Percentiles rank a stretch among this genome's conserved stretches.
These are phyloP conservation scores for Trichoplusia ni DNA, from an alignment of 1,140 invertebrate genomes.

Conservation along the genomic window DNA sequence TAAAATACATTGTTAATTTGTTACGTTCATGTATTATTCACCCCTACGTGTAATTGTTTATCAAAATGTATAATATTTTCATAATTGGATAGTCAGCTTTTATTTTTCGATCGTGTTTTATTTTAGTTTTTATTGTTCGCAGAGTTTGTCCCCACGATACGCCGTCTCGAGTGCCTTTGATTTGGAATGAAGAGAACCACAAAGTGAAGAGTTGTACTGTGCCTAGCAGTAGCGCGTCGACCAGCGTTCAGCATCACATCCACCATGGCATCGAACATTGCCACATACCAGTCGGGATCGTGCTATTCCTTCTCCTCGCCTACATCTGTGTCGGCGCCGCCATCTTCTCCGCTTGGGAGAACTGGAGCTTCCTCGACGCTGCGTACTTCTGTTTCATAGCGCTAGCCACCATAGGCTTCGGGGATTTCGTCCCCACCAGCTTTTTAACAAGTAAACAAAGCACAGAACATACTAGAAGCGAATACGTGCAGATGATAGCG, in stretches of 20 bases:
- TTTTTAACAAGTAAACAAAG: constrained; percentile 72
- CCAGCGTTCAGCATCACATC: constrained; percentile 59
- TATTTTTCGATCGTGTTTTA: no score
- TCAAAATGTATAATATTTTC: no score
- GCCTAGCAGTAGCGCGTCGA: constrained; percentile 59
- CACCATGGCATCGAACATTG: constrained; percentile 74
- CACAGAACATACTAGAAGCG: constrained; percentile 83
- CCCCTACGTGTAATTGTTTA: no score
- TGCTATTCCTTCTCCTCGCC: constrained; percentile 85
- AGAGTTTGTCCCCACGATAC: constrained; percentile 86
- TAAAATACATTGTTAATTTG: no score
- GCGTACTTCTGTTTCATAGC: constrained; percentile 95
- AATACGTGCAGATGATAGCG: constrained; percentile 88
- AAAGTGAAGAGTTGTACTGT: constrained; percentile 66
- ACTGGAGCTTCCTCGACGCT: constrained; percentile 91
- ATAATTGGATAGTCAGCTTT: no score
- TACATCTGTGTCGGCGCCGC: constrained; percentile 88
- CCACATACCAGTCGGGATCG: constrained; percentile 87
- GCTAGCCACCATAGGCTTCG: constrained; percentile 93
- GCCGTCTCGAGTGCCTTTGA: constrained; percentile 87
- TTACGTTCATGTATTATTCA: no score
- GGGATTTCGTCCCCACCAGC: constrained; percentile 88
- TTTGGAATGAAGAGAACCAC: constrained; percentile 80
- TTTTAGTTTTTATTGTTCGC: constrained; percentile 44
- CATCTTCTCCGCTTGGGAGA: constrained; percentile 87